Evolutionary conservation across 2,888 invertebrate species (phyloP).

Genomic region (Mylabris sibirica): DNA sequence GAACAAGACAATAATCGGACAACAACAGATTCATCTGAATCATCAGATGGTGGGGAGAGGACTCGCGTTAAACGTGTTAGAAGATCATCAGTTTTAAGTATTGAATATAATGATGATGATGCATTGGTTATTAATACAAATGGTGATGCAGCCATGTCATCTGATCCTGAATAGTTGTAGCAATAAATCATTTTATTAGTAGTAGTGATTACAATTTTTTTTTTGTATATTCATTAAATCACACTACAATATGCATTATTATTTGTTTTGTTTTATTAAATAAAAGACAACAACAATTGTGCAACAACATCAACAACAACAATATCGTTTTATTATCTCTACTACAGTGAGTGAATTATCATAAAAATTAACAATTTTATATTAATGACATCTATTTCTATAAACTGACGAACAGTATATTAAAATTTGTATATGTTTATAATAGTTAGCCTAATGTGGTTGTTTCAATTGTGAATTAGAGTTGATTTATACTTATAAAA

Average conservation of each 20-base stretch:
- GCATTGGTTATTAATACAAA: slow-evolving; percentile 75
- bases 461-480: slow-evolving; percentile 33
- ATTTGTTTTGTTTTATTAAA: neutral
- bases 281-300: neutral
- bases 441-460: slow-evolving; percentile 41
- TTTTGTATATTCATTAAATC: too few species aligned
- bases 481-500: slow-evolving; percentile 1
- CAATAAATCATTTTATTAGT: too few species aligned
- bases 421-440: slow-evolving; percentile 40
- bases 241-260: too few species aligned
- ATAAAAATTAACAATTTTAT: slow-evolving; percentile 16
- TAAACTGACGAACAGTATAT: slow-evolving; percentile 51
- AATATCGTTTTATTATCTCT: neutral
- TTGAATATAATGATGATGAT: slow-evolving; percentile 79
- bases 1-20: slow-evolving; percentile 50
- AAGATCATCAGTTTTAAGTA: slow-evolving; percentile 74
- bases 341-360: slow-evolving; percentile 25
- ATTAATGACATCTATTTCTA: slow-evolving; percentile 22
- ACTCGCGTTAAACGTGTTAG: slow-evolving; percentile 72
- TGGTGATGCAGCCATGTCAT: slow-evolving; percentile 67
- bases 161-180: slow-evolving; percentile 57
- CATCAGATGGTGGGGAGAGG: slow-evolving; percentile 60
- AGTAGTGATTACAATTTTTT: too few species aligned
- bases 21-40: slow-evolving; percentile 63
- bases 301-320: neutral